These are phyloP conservation scores for Labia minor DNA, from an alignment of 2,888 invertebrate genomes.

Conservation along the genomic window DNA sequence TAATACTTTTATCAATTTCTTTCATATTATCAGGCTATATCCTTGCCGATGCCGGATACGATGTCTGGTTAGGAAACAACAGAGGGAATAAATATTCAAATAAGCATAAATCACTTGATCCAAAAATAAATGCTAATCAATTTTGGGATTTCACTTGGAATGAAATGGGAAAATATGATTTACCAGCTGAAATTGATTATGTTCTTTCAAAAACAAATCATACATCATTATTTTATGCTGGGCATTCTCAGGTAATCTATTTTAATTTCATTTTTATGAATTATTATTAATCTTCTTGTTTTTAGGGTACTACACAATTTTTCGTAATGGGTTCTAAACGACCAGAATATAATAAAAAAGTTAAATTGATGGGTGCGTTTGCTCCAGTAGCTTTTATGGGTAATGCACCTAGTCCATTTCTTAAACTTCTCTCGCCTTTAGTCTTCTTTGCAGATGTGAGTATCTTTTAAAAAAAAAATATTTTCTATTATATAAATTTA, in stretches of 20 bases:
- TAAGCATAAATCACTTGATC: slow-evolving; percentile 46
- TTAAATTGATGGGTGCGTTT: slow-evolving; percentile 54
- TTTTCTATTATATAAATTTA: no score
- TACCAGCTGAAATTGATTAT: slow-evolving; percentile 75
- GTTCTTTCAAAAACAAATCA: slow-evolving; percentile 43
- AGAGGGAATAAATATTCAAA: slow-evolving; percentile 69
- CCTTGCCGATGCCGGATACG: slow-evolving; percentile 56
- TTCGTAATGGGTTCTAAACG: slow-evolving; percentile 58
- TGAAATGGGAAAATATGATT: slow-evolving; percentile 75
- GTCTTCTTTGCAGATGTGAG: slow-evolving; percentile 8
- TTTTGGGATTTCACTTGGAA: slow-evolving; percentile 79
- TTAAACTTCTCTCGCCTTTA: slow-evolving; percentile 1
- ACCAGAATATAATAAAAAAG: slow-evolving; percentile 54
- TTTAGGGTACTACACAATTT: slow-evolving; percentile 63
- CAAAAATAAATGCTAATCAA: slow-evolving; percentile 40
- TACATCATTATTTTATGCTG: slow-evolving; percentile 58
- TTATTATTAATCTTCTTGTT: slow-evolving; percentile 30
- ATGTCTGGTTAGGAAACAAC: slow-evolving; percentile 76
- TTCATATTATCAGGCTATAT: slow-evolving; percentile 43
- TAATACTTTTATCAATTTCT: no score
- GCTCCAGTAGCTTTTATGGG: slow-evolving; percentile 53
- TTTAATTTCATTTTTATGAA: not conserved
- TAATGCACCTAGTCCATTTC: slow-evolving; percentile 19
- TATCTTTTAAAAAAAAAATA: not conserved
- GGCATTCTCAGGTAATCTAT: slow-evolving; percentile 62